Evolutionary conservation across 2,113 vertebrate genomes (phyloP), one percentile per base, ranked within the genome.

Genomic region (Hyla sarda): DNA sequence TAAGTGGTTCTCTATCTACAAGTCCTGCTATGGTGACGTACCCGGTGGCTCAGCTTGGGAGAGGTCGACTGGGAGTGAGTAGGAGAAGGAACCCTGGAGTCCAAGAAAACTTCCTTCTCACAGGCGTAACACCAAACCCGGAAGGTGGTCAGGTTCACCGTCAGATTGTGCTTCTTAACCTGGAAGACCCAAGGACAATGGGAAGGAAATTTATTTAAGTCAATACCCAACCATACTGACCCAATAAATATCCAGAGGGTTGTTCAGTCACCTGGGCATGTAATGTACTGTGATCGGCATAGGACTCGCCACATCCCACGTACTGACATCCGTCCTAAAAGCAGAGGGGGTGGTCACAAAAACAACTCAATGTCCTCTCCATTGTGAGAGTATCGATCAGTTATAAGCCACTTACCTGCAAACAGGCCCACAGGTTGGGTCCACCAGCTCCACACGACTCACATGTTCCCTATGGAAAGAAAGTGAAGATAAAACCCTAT

Each of bases 381-480:
- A 11, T 9, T 32, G 19, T 10, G 34, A 2, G 3, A 41, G 41
- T 41, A 37, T 0, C 0, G 17, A 30, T 28, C 80, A 32, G 50
- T 4, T 79, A 16, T 13, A 2, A 19, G n/a, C 17, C 28, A 28
- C 86, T 92, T 93, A 99, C 98, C 97, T 99, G 97, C 75, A 99
- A 95, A 94, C 98, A 99, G 83, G 98, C 98, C 98, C 98, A 99
- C 45, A 99, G 95, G 91, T 99, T 99, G 52, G 97, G 97, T 87
- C 98, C 98, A 56, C 93, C 94, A 3, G 96, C 97, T 62, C 96
- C 97, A 88, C 98, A 99, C 0, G 98, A 98, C 90, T 99, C 97
- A 90, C 98, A 99, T 60, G 96, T 95, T 52, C 97, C 98, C 98
- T 99, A 89, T 5, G 90, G 60, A 0, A 82, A 5, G 1, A 86